phyloP scores from a whole-genome alignment of 2,113 vertebrate genomes.

The Hemiscyllium ocellatum region DNA sequence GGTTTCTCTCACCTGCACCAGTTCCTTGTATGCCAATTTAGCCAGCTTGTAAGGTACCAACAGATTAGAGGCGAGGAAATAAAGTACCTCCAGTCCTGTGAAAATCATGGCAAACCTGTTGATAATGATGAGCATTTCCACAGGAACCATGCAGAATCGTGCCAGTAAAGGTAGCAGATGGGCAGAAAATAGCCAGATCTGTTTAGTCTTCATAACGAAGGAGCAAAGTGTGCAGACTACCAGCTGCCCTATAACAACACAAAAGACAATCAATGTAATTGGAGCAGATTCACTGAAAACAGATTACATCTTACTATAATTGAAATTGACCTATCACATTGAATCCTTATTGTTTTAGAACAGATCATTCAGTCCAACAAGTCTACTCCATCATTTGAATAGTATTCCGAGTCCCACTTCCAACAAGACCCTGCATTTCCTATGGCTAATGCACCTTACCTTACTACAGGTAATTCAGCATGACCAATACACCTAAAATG shows the following conservation, averaged over 20 bases:
- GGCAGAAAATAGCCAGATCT: conserved; percentile 97
- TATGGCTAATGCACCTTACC: too few species aligned
- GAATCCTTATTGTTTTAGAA: too few species aligned
- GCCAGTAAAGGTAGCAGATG: conserved; percentile 94
- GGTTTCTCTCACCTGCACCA: conserved; percentile 74
- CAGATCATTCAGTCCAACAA: too few species aligned
- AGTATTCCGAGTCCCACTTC: too few species aligned
- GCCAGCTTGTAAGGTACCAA: conserved; percentile 94
- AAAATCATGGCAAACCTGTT: conserved; percentile 98
- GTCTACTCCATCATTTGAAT: too few species aligned
- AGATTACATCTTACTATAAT: background rate
- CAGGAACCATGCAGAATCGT: conserved; percentile 84
- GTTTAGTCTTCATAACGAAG: conserved; percentile 97
- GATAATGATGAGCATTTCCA: conserved; percentile 93
- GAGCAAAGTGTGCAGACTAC: conserved; percentile 96
- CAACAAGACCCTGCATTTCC: too few species aligned
- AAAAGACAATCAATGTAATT: conserved; percentile 2
- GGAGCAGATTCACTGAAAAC: background rate
- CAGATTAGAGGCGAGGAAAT: conserved; percentile 90
- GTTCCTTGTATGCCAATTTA: conserved; percentile 91
- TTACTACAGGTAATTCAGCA: too few species aligned
- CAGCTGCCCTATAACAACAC: conserved; percentile 69
- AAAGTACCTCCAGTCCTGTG: conserved; percentile 93
- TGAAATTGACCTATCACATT: background rate
- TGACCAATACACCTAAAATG: too few species aligned